Percentiles rank a stretch among this genome's conserved stretches.
Conservation (phyloP, 2,888 invertebrate species). For the Melangyna quadrimaculata region DNA sequence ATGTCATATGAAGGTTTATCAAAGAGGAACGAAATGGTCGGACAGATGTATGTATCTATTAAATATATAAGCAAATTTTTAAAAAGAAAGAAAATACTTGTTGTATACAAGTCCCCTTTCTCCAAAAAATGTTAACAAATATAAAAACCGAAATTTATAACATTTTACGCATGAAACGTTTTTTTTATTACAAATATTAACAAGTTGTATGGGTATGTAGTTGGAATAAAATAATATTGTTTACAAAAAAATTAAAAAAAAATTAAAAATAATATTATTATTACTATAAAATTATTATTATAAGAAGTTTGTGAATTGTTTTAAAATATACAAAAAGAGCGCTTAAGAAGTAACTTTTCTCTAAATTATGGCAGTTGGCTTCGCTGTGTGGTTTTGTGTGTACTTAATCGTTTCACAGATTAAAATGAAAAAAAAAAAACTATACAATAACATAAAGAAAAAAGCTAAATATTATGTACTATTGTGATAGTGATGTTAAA, state of each 20-base stretch:
- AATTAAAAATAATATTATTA: too few species aligned
- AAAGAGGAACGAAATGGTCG: too few species aligned
- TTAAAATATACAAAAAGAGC: constrained; percentile 78
- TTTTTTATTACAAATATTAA: constrained; percentile 65
- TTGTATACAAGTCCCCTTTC: too few species aligned
- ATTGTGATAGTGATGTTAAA: constrained; percentile 27
- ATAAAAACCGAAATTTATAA: background rate
- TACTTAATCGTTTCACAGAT: constrained; percentile 36
- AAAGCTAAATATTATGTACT: constrained; percentile 41
- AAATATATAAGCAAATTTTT: too few species aligned
- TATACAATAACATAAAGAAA: constrained; percentile 29
- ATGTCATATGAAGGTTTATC: too few species aligned
- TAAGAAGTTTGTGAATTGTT: constrained; percentile 72
- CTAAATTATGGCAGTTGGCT: constrained; percentile 69
- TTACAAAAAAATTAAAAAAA: constrained; percentile 50
- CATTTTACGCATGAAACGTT: constrained; percentile 54
- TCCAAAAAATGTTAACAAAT: background rate
- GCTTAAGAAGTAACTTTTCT: constrained; percentile 75
- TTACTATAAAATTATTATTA: too few species aligned
- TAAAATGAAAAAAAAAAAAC: constrained; percentile 16
- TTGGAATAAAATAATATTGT: constrained; percentile 46
- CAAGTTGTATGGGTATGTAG: constrained; percentile 46
- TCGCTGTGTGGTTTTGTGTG: constrained; percentile 57
- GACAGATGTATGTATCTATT: too few species aligned
- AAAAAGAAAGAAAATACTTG: too few species aligned